These are phyloP conservation scores for Muscicapa comitata DNA, from an alignment of 2,797 vertebrate species.

Conservation along the genomic window DNA sequence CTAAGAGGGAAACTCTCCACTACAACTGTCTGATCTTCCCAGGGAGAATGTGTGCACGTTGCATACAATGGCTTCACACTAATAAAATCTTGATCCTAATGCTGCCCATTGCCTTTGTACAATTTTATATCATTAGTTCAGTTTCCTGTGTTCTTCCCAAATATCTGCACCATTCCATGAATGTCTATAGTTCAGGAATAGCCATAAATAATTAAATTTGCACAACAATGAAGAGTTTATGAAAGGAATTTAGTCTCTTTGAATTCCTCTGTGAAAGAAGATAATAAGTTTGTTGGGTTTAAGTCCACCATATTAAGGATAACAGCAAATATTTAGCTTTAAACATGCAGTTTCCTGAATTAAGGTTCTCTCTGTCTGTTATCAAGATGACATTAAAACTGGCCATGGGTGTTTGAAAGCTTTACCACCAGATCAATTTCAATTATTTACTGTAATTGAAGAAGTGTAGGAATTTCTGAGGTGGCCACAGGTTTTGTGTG, in stretches of 20 bases:
- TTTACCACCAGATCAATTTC: neutral
- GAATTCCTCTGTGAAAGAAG: neutral
- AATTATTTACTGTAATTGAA: neutral
- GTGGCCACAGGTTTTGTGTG: neutral
- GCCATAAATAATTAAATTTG: neutral
- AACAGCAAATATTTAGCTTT: neutral
- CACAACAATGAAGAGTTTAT: neutral
- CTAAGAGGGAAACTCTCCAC: neutral
- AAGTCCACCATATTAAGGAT: neutral
- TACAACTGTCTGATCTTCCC: neutral
- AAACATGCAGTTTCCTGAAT: neutral
- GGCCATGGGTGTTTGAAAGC: neutral
- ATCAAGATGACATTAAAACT: neutral
- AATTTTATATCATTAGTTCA: neutral
- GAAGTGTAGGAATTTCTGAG: neutral
- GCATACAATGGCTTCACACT: neutral
- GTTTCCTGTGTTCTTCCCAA: neutral
- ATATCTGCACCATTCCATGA: rapidly evolving
- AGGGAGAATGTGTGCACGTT: neutral
- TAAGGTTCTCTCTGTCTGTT: neutral
- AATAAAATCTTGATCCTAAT: neutral
- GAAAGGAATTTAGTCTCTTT: neutral
- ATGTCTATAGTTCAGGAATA: neutral
- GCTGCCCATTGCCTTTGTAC: neutral
- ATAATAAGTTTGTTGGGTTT: neutral